Conservation (phyloP, 2,113 vertebrate species). For the Semnopithecus entellus region DNA sequence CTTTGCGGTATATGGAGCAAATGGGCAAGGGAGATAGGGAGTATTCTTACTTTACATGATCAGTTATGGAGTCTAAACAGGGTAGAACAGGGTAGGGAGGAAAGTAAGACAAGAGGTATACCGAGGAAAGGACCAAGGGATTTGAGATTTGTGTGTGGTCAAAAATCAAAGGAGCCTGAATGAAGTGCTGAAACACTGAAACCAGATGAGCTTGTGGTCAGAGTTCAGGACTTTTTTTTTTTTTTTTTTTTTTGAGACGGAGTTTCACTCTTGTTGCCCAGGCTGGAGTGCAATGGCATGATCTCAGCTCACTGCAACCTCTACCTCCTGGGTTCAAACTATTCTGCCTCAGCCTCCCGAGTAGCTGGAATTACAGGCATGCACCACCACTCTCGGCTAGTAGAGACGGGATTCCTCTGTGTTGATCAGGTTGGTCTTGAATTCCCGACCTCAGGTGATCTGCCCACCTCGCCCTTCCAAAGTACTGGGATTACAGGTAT, state of each 20-base stretch:
- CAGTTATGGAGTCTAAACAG: not conserved
- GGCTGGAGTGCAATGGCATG: no score
- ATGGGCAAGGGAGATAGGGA: not conserved
- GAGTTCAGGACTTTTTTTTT: not conserved
- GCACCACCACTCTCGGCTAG: fast-evolving
- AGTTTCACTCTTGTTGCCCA: no score
- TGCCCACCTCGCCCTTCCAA: no score
- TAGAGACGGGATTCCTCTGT: no score
- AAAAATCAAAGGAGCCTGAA: not conserved
- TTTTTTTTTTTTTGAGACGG: no score
- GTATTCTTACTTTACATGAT: not conserved
- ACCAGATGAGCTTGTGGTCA: not conserved
- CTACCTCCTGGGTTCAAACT: no score
- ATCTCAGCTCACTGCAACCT: no score
- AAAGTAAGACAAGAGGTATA: not conserved
- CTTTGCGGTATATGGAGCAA: not conserved
- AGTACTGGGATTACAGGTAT: no score
- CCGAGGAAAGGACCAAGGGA: not conserved
- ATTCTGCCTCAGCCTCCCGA: no score
- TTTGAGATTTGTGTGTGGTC: not conserved
- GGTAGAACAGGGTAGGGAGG: not conserved
- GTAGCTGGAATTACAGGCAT: no score
- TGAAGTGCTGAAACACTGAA: not conserved
- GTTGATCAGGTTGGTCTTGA: no score
- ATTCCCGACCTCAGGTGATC: no score